A percentile compares a stretch with the other conserved stretches of the same genome.
Conservation (phyloP, 2,888 invertebrate species). For the Trissolcus japonicus region DNA sequence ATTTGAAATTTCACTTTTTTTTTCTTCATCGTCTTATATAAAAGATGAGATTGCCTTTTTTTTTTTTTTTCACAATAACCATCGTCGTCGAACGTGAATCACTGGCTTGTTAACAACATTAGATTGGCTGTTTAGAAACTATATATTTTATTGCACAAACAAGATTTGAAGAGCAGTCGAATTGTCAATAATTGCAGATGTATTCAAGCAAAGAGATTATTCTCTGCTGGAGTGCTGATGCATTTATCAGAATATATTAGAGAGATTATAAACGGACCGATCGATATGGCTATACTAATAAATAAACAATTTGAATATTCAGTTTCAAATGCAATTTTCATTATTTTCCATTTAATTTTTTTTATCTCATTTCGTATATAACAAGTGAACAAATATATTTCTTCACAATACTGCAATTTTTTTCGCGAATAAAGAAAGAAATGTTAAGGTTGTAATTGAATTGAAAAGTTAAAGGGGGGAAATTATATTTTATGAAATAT, state of each 20-base stretch:
- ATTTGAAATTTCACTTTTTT: constrained; percentile 52
- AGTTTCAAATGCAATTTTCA: background rate
- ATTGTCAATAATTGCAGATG: constrained; percentile 18
- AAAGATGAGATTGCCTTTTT: constrained; percentile 31
- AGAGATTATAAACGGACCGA: no score
- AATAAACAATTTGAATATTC: no score
- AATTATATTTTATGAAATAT: no score
- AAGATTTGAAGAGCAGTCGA: constrained; percentile 2
- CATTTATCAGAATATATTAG: no score
- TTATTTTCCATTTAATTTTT: background rate
- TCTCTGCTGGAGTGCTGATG: no score
- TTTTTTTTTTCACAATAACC: constrained; percentile 25
- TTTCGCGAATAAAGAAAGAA: background rate
- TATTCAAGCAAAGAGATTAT: no score
- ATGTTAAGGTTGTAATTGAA: no score
- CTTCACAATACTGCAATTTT: background rate
- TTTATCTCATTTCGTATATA: background rate
- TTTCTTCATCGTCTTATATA: constrained; percentile 11
- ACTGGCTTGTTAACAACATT: constrained; percentile 21
- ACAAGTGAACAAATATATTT: no score
- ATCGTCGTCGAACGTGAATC: constrained; percentile 18
- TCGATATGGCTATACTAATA: no score
- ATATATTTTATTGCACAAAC: constrained; percentile 9
- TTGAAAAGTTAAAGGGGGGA: no score
- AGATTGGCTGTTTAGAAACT: constrained; percentile 24